Percentiles rank a stretch among this genome's conserved stretches.
These are phyloP conservation scores for Prochilodus magdalenae DNA, from an alignment of 2,113 vertebrate genomes.

Conservation along the genomic window DNA sequence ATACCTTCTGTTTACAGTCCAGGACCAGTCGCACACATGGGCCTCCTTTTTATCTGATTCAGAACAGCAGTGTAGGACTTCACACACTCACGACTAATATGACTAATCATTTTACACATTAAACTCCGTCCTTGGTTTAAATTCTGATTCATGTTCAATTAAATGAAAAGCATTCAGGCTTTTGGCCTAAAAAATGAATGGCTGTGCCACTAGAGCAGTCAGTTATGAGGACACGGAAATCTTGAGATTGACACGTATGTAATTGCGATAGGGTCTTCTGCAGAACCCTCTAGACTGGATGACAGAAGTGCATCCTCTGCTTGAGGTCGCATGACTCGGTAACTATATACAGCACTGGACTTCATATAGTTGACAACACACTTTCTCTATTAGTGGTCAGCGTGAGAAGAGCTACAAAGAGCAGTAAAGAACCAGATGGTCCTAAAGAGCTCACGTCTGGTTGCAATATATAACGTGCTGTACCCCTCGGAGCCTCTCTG, in stretches of 20 bases:
- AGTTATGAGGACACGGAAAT: background rate
- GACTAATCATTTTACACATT: background rate
- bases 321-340: background rate
- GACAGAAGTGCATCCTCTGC: background rate
- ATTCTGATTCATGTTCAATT: no score
- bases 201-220: background rate
- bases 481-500: background rate
- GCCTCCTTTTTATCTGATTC: slow-evolving; percentile 14
- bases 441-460: slow-evolving; percentile 33
- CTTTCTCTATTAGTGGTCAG: slow-evolving; percentile 33
- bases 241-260: background rate
- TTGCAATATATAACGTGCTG: slow-evolving; percentile 32
- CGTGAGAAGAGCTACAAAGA: slow-evolving; percentile 7
- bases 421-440: slow-evolving; percentile 47
- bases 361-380: slow-evolving; percentile 9
- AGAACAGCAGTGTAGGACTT: slow-evolving; percentile 22
- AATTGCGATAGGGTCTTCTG: background rate
- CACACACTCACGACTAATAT: slow-evolving; percentile 28
- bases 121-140: background rate
- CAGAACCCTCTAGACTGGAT: background rate
- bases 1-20: background rate
- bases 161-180: no score
- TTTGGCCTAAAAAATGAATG: background rate
- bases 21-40: background rate
- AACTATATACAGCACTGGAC: slow-evolving; percentile 10